These are phyloP conservation scores for Diplogasteroides magnus DNA, from an alignment of 1,140 invertebrate species.

Conservation along the genomic window DNA sequence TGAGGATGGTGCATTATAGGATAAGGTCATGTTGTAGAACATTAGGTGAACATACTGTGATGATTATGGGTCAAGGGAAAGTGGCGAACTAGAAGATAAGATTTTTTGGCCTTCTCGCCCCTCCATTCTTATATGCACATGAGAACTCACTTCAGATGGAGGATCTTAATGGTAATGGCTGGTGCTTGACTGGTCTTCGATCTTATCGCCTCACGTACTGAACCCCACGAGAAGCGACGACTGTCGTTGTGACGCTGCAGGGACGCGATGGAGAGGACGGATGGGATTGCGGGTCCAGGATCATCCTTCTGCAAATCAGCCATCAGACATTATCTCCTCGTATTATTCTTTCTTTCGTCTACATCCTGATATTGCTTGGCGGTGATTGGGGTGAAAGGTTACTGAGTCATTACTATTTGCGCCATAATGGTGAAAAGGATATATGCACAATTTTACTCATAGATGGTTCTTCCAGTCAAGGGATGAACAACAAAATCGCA, in stretches of 20 bases:
- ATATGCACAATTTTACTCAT: background rate
- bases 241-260: constrained; percentile 22
- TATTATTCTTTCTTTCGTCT: too few relatives aligned
- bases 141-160: constrained; percentile 17
- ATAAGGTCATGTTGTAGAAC: too few relatives aligned
- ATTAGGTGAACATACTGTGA: too few relatives aligned
- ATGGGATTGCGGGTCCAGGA: constrained; percentile 9
- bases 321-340: too few relatives aligned
- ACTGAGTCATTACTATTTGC: constrained; percentile 4
- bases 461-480: background rate
- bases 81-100: too few relatives aligned
- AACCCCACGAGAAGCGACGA: constrained; percentile 23
- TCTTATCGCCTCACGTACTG: constrained; percentile 27
- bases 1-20: too few relatives aligned
- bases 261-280: constrained; percentile 16
- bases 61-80: too few relatives aligned
- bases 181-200: constrained; percentile 12
- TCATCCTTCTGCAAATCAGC: constrained; percentile 20
- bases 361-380: too few relatives aligned
- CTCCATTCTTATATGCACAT: too few relatives aligned
- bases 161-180: constrained; percentile 20
- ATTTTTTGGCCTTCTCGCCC: too few relatives aligned
- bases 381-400: too few relatives aligned
- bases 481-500: background rate
- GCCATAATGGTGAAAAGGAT: background rate